Evolutionary conservation across 2,113 vertebrate genomes (phyloP).

Genomic region (Hemichromis elongatus): DNA sequence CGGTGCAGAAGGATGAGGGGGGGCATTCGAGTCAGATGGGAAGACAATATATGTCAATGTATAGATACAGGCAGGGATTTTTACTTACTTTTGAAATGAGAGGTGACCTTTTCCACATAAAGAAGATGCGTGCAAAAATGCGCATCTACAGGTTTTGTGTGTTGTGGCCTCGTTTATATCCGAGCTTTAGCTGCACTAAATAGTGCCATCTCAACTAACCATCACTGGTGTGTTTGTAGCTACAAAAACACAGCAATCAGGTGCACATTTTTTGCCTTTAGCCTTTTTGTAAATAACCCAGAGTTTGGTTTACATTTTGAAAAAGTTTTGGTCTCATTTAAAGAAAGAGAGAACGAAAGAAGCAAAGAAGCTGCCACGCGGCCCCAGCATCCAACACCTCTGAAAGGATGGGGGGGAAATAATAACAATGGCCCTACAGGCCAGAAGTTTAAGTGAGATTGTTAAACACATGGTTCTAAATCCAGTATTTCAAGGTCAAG

Average conservation of each 20-base stretch:
- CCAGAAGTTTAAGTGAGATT: neutral
- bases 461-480: neutral
- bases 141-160: neutral
- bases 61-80: neutral
- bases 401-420: neutral
- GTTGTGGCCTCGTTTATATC: neutral
- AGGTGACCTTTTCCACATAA: neutral
- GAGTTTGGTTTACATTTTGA: neutral
- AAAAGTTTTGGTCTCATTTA: neutral
- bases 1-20: neutral
- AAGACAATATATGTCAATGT: neutral
- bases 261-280: neutral
- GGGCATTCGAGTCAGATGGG: neutral
- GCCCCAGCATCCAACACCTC: neutral
- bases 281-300: neutral
- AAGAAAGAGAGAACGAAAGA: no score
- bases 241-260: neutral
- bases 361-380: neutral
- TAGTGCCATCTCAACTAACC: neutral
- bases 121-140: neutral
- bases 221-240: neutral
- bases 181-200: neutral
- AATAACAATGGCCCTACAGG: no score
- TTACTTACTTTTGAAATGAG: neutral
- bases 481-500: neutral